Base-by-base conservation (phyloP, 2,888 invertebrate genomes). In the Marronus borbonicus region DNA sequence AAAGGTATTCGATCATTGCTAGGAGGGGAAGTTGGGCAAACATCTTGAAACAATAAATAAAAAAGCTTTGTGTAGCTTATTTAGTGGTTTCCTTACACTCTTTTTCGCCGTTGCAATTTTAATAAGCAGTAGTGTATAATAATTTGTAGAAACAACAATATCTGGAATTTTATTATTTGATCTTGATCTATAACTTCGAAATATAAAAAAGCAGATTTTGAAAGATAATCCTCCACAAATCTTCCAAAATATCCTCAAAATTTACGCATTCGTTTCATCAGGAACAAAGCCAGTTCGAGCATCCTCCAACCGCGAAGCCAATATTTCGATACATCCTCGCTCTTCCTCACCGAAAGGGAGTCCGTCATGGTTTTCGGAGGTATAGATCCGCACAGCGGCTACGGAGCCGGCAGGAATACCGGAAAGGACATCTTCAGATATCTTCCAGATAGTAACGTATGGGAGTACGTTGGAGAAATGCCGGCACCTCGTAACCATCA, bases 401-500 rank as follows among this genome's bases (percentile, higher is more conserved):
- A 91, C 81, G 92, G 92, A 0, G 82, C 88, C 0, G 89, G 89
- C 0, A 89, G 90, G 28, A 93, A 93, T 81, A 90, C 91, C 2
- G 94, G 93, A 5, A 92, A 91, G 84, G 91, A 92, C 84, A 92
- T 94, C 65, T 89, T 87, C 81, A 82, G 92, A 82, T 93, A 92
- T 82, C 90, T 92, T 81, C 91, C 92, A 0, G 89, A 90, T 8
- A 89, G 88, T 5, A 93, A 93, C 85, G 87, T 89, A 17, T 94
- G 94, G 94, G 92, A 93, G 82, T 89, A 90, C 82, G 92, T 93
- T 0, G 93, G 93, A 2, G 92, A 92, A 80, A 89, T 94, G 80
- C 94, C 94, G 0, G 92, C 93, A 83, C 93, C 94, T 0, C 89
- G 94, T 78, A 93, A 93, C 84, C 93, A 94, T 84, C 94, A 94